Conservation (phyloP, 1,140 invertebrate genomes). For the Drosophila seguyi region DNA sequence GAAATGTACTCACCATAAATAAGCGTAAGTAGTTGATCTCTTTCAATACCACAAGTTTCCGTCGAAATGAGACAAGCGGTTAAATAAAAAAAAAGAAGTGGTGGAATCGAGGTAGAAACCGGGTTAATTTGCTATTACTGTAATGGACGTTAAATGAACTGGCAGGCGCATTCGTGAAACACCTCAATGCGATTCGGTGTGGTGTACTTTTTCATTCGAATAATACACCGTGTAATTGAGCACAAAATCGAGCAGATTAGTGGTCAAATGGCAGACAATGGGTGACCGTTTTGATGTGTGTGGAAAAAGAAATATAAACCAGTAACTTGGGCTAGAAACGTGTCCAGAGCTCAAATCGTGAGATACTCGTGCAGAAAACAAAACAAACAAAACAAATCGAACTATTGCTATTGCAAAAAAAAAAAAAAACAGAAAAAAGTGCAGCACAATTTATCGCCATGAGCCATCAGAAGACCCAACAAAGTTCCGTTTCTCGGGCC, state of each 20-base stretch:
- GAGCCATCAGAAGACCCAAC: slow-evolving; percentile 52
- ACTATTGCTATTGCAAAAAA: slow-evolving; percentile 40
- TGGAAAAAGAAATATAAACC: slow-evolving; percentile 73
- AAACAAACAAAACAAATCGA: slow-evolving; percentile 34
- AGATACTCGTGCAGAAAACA: slow-evolving; percentile 41
- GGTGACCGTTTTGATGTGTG: slow-evolving; percentile 56
- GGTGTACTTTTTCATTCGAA: slow-evolving; percentile 29
- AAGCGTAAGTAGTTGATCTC: slow-evolving; percentile 41
- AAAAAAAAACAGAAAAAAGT: slow-evolving; percentile 20
- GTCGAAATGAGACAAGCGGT: slow-evolving; percentile 28
- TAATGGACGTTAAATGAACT: slow-evolving; percentile 74
- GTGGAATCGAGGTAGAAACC: slow-evolving; percentile 56
- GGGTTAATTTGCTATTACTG: slow-evolving; percentile 77
- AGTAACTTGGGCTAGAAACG: slow-evolving; percentile 66
- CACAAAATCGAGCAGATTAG: slow-evolving; percentile 67
- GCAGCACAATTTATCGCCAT: slow-evolving; percentile 50
- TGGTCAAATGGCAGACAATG: slow-evolving; percentile 54
- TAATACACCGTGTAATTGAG: slow-evolving; percentile 49
- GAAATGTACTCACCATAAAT: slow-evolving; percentile 54
- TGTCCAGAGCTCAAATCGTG: slow-evolving; percentile 68
- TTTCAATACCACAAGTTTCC: slow-evolving; percentile 64
- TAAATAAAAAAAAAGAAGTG: slow-evolving; percentile 3
- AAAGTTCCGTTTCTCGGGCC: slow-evolving; percentile 60
- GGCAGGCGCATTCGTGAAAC: slow-evolving; percentile 47
- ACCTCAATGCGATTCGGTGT: slow-evolving; percentile 31